Evolutionary conservation across 1,140 invertebrate species (phyloP).

Genomic region (Drosophila melanica): DNA sequence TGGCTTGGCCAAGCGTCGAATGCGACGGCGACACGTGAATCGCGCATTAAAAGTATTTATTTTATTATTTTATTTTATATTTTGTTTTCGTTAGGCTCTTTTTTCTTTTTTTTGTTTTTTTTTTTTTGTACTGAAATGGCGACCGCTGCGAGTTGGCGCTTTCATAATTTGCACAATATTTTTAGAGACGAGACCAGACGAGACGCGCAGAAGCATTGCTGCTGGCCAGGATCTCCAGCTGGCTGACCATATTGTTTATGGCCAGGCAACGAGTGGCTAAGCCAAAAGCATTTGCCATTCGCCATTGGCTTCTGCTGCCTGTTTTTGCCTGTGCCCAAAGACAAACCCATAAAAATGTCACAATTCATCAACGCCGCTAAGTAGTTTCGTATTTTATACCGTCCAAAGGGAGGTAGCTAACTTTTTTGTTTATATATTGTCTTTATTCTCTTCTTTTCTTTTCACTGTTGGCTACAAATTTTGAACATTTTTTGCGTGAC

Average conservation of each 20-base stretch:
- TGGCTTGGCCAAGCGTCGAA: conserved; percentile 43
- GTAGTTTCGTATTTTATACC: conserved; percentile 62
- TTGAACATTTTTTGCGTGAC: conserved; percentile 53
- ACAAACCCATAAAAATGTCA: conserved; percentile 75
- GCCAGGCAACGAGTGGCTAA: conserved; percentile 47
- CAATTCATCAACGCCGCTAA: conserved; percentile 66
- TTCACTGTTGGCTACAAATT: conserved; percentile 30
- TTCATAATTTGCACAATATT: conserved; percentile 51
- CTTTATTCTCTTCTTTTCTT: conserved; percentile 5
- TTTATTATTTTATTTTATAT: background rate
- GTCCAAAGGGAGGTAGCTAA: conserved; percentile 7
- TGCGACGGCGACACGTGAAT: conserved; percentile 53
- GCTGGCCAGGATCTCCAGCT: conserved; percentile 16
- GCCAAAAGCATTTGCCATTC: conserved; percentile 32
- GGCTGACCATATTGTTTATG: conserved; percentile 54
- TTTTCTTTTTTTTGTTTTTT: background rate
- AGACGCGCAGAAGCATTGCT: conserved; percentile 1
- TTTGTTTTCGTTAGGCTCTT: no score
- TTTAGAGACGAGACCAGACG: background rate
- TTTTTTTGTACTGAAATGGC: background rate
- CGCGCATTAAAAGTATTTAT: conserved; percentile 49
- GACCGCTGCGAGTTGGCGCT: conserved; percentile 14
- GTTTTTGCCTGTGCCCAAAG: conserved; percentile 25
- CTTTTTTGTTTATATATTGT: conserved; percentile 21
- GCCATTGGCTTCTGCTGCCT: conserved; percentile 24